Conservation (phyloP, 1,140 invertebrate genomes). For the Belonocnema kinseyi region DNA sequence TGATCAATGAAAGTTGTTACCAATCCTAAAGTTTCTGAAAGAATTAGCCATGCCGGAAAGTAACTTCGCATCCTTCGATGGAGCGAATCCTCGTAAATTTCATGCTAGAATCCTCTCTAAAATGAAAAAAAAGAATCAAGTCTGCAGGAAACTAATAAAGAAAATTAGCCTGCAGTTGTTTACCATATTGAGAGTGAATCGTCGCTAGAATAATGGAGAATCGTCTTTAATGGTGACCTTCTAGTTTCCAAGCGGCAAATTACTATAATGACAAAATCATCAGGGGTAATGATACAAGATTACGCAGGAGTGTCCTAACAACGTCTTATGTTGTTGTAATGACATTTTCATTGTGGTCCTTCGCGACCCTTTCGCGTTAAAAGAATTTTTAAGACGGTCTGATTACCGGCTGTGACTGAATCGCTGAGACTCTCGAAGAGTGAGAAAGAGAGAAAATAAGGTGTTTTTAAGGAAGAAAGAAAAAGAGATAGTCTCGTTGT, state of each 20-base stretch:
- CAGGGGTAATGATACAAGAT: slow-evolving; percentile 1
- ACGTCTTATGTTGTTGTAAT: not conserved
- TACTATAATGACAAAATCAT: slow-evolving; percentile 21
- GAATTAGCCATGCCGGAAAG: not conserved
- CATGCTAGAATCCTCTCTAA: not conserved
- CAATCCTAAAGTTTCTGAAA: not conserved
- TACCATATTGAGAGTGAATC: not conserved
- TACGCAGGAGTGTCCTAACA: slow-evolving; percentile 26
- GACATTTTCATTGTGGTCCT: slow-evolving; percentile 8
- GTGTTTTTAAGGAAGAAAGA: not conserved
- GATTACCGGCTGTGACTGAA: slow-evolving; percentile 11
- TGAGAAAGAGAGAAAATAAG: not conserved
- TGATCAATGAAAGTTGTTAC: not conserved
- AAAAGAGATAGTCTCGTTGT: slow-evolving; percentile 29
- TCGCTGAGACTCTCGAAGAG: no score
- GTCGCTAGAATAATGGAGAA: not conserved
- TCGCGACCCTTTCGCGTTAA: slow-evolving; percentile 8
- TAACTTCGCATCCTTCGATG: no score
- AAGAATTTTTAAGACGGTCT: slow-evolving; percentile 13
- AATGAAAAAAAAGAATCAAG: not conserved
- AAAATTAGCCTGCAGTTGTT: not conserved
- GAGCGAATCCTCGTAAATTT: not conserved
- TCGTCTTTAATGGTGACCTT: slow-evolving; percentile 1
- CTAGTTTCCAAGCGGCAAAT: slow-evolving; percentile 15
- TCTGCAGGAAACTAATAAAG: not conserved